phyloP scores from a whole-genome alignment of 2,113 vertebrate species.

The Carettochelys insculpta region DNA sequence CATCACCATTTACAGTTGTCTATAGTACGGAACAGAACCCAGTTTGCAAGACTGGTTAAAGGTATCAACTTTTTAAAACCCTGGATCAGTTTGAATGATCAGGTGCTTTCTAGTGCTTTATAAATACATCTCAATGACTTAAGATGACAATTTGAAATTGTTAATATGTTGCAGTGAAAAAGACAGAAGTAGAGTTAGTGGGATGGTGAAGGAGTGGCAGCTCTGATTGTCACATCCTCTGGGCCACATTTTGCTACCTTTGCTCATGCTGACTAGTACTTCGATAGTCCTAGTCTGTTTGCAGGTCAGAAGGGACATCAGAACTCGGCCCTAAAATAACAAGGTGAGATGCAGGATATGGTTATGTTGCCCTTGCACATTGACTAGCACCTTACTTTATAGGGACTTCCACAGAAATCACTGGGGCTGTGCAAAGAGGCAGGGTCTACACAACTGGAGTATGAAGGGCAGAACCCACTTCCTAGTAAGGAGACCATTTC shows the following conservation, averaged over 20 bases:
- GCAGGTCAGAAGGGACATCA: not conserved
- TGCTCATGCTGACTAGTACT: not conserved
- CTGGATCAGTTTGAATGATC: constrained; percentile 26
- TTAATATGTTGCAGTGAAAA: not conserved
- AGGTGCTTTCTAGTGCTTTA: constrained; percentile 21
- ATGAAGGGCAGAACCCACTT: not conserved
- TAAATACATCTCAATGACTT: not conserved
- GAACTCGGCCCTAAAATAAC: constrained; percentile 28
- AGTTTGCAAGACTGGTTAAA: constrained; percentile 35
- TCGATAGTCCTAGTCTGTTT: not conserved
- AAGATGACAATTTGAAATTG: not conserved
- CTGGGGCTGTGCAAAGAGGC: constrained; percentile 24
- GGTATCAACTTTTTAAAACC: constrained; percentile 41
- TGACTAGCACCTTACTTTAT: constrained; percentile 44
- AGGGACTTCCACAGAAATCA: constrained; percentile 48
- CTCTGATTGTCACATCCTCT: rapidly evolving
- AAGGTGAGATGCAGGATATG: constrained; percentile 47
- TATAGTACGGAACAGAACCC: too few relatives aligned
- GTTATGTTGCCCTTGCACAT: constrained; percentile 37
- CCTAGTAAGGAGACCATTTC: not conserved
- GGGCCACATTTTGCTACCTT: not conserved
- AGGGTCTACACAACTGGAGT: not conserved
- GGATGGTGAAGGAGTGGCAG: not conserved
- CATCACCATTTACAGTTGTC: constrained; percentile 44
- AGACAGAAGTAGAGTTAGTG: not conserved